Evolutionary conservation across 2,797 vertebrate genomes (phyloP).

Genomic region (Acridotheres tristis): DNA sequence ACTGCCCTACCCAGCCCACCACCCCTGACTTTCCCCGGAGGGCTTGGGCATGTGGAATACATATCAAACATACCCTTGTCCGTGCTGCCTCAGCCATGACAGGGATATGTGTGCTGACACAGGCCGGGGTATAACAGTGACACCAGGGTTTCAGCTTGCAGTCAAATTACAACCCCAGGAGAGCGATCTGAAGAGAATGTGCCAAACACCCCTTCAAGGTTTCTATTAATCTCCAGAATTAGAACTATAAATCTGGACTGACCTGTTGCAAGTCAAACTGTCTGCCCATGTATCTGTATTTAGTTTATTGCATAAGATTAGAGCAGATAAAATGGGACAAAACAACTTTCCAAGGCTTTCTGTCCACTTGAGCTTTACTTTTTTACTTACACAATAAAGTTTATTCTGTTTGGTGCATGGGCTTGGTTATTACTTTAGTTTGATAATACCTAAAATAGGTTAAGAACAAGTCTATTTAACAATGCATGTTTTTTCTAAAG

Average conservation of each 20-base stretch:
- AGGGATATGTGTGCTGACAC: accelerated
- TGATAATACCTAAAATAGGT: background rate
- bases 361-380: background rate
- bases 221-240: background rate
- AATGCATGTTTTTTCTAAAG: slow-evolving; percentile 18
- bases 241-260: background rate
- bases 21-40: background rate
- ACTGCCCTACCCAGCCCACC: background rate
- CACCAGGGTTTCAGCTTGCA: background rate
- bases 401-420: slow-evolving; percentile 33
- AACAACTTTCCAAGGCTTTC: background rate
- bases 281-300: background rate
- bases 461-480: background rate
- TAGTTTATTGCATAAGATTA: background rate
- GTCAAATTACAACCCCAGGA: background rate
- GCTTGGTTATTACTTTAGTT: background rate
- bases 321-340: background rate
- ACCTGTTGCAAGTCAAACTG: background rate
- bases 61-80: background rate
- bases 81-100: background rate
- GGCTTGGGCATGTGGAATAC: accelerated
- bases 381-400: background rate
- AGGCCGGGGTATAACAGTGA: background rate
- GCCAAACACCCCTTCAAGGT: background rate
- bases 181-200: background rate